These are phyloP conservation scores for Ginglymostoma cirratum DNA, from an alignment of 2,113 vertebrate species.

Conservation along the genomic window DNA sequence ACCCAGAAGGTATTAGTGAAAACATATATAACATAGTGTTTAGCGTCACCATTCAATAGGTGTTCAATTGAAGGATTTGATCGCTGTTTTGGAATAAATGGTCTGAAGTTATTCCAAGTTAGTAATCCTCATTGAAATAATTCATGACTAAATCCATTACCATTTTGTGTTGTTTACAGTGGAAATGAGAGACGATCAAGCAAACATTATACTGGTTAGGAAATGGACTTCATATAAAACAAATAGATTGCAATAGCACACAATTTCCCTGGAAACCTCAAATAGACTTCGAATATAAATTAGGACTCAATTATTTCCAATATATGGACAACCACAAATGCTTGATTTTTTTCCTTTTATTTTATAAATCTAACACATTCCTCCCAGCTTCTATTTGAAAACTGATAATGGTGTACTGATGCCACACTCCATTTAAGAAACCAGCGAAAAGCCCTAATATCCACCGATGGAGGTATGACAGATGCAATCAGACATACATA, in stretches of 20 bases:
- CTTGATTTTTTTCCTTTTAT: not conserved
- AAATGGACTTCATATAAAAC: not conserved
- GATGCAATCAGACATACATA: not conserved
- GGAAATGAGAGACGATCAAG: slow-evolving; percentile 3
- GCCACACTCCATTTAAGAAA: not conserved
- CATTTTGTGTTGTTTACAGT: not conserved
- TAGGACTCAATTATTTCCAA: not conserved
- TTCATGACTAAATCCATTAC: not conserved
- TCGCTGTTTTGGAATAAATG: not conserved
- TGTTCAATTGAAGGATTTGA: not conserved
- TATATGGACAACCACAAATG: not conserved
- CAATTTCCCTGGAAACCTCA: not conserved
- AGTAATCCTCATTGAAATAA: not conserved
- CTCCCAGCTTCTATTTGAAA: not conserved
- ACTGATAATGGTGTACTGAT: not conserved
- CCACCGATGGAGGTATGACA: not conserved
- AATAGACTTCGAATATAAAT: not conserved
- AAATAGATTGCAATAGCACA: not conserved
- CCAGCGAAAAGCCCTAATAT: not conserved
- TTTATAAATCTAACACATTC: not conserved
- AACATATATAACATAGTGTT: no score
- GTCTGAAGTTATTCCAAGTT: not conserved
- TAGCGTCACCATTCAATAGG: not conserved
- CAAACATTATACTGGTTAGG: not conserved
- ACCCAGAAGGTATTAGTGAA: no score